Evolutionary conservation across 2,888 invertebrate genomes (phyloP).

Genomic region (Scaptomyza caliginosa): DNA sequence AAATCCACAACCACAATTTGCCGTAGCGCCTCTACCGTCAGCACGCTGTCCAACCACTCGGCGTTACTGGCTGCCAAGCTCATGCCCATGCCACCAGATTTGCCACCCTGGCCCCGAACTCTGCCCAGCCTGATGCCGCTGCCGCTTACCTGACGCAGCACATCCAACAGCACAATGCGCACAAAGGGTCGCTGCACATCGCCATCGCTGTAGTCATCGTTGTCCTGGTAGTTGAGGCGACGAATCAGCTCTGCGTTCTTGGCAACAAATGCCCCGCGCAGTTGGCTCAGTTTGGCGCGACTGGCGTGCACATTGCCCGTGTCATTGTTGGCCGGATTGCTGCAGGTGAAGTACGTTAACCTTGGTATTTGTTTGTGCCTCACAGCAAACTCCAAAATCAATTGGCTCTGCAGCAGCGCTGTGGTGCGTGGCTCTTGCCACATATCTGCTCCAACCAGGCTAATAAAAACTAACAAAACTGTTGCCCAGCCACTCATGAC

Average conservation of each 20-base stretch:
- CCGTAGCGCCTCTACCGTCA: constrained; percentile 74
- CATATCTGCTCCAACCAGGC: constrained; percentile 10
- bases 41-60: constrained; percentile 74
- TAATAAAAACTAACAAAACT: constrained; percentile 15
- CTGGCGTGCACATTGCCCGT: constrained; percentile 44
- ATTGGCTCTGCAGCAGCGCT: constrained; percentile 63
- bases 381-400: constrained; percentile 78
- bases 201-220: constrained; percentile 2
- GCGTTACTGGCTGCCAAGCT: constrained; percentile 39
- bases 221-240: constrained; percentile 40
- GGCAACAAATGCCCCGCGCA: constrained; percentile 52
- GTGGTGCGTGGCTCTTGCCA: constrained; percentile 33
- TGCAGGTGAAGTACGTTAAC: constrained; percentile 82
- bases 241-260: constrained; percentile 70
- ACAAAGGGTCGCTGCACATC: constrained; percentile 50
- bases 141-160: constrained; percentile 39
- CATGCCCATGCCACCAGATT: constrained; percentile 15
- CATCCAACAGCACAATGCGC: constrained; percentile 66
- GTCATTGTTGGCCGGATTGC: constrained; percentile 52
- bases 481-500: constrained; percentile 10
- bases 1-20: constrained; percentile 82
- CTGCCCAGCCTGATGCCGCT: not conserved
- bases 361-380: constrained; percentile 80
- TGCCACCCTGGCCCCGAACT: not conserved
- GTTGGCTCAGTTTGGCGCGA: constrained; percentile 32